Percentiles rank a stretch among this genome's conserved stretches.
Conservation (phyloP, 1,140 invertebrate species). For the Thereuonema tuberculata region DNA sequence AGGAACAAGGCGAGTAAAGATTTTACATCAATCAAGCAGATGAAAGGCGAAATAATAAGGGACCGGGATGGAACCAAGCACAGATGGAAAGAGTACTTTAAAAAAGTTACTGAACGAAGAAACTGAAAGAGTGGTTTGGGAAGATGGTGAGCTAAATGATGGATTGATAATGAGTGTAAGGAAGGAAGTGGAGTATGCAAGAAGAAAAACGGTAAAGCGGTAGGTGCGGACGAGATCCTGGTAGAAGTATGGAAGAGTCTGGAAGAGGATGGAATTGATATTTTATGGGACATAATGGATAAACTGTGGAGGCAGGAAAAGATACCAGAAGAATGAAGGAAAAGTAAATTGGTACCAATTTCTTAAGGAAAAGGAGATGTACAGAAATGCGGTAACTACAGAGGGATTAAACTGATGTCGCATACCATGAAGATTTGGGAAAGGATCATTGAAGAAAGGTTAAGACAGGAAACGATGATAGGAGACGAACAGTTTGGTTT, state of each 20-base stretch:
- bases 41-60: neutral
- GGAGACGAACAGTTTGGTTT: neutral
- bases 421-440: too few species aligned
- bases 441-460: too few species aligned
- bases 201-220: neutral
- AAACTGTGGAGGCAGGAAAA: neutral
- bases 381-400: neutral
- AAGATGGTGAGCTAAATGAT: neutral
- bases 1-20: neutral
- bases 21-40: neutral
- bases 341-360: neutral
- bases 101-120: neutral
- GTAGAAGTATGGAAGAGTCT: neutral
- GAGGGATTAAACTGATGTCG: constrained; percentile 2
- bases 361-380: neutral
- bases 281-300: neutral
- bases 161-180: neutral
- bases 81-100: neutral
- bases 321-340: neutral
- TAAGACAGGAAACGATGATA: neutral
- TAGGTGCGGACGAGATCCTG: neutral
- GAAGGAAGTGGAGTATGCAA: neutral
- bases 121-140: neutral
- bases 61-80: neutral
- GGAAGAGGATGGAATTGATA: neutral